A percentile compares a stretch with the other conserved stretches of the same genome.
phyloP scores from a whole-genome alignment of 1,140 invertebrate species.

The Trypoxylus dichotomus region DNA sequence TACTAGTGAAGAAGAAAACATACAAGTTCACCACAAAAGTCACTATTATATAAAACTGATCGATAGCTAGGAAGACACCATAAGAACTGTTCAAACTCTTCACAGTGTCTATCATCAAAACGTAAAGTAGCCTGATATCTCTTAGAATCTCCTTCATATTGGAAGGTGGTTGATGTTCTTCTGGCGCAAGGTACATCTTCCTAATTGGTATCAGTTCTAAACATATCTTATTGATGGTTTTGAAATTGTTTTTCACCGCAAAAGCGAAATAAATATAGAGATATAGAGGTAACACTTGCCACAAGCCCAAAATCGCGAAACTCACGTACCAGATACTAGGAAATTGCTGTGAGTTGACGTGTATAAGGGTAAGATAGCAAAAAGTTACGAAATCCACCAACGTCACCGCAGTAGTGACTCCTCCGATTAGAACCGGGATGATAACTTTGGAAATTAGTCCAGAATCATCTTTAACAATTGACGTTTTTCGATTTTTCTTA shows the following conservation, averaged over 20 bases:
- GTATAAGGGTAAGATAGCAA: neutral
- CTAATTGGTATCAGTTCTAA: neutral
- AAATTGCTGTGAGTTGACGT: neutral
- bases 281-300: slow-evolving; percentile 13
- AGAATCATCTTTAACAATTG: neutral
- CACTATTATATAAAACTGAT: slow-evolving; percentile 29
- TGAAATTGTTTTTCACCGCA: neutral
- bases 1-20: neutral
- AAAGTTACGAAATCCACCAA: neutral
- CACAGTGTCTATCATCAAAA: neutral
- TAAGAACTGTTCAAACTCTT: slow-evolving; percentile 1
- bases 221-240: neutral
- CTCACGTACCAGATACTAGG: neutral
- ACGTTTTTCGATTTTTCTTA: neutral
- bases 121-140: neutral
- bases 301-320: slow-evolving; percentile 3
- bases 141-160: neutral
- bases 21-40: slow-evolving; percentile 27
- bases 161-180: neutral
- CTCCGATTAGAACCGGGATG: neutral
- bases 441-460: neutral
- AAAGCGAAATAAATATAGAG: slow-evolving; percentile 27
- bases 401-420: neutral
- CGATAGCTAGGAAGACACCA: slow-evolving; percentile 6
- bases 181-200: neutral